These are phyloP conservation scores for Drosophila pullipes DNA, from an alignment of 2,888 invertebrate genomes.

Conservation along the genomic window DNA sequence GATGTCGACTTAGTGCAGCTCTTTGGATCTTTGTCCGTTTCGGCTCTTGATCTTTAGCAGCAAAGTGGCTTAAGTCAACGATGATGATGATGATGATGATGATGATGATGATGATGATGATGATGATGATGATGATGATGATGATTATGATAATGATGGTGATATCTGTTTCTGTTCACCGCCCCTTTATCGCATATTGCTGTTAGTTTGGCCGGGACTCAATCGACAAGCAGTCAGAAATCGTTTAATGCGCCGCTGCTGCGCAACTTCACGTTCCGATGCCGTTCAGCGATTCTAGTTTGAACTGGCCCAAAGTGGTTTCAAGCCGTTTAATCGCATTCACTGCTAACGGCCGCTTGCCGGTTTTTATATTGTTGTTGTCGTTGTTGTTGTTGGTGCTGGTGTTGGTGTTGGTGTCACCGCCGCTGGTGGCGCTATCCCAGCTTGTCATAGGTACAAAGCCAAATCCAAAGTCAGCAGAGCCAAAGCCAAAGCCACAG, in stretches of 20 bases:
- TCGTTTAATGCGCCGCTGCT: slow-evolving; percentile 41
- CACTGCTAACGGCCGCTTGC: slow-evolving; percentile 39
- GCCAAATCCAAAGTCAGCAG: background rate
- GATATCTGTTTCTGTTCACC: slow-evolving; percentile 5
- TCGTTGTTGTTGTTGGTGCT: background rate
- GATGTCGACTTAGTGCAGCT: slow-evolving; percentile 45
- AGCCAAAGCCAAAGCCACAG: slow-evolving; percentile 16
- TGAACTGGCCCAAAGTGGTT: slow-evolving; percentile 72
- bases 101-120: slow-evolving; percentile 8
- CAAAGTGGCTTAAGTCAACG: slow-evolving; percentile 41
- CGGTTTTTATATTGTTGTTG: slow-evolving; percentile 49
- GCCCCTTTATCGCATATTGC: slow-evolving; percentile 32
- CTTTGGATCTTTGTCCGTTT: slow-evolving; percentile 48
- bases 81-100: background rate
- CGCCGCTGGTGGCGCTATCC: slow-evolving; percentile 23
- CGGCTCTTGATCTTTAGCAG: slow-evolving; percentile 39
- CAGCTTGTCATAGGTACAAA: slow-evolving; percentile 44
- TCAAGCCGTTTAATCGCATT: slow-evolving; percentile 55
- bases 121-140: background rate
- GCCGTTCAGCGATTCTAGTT: slow-evolving; percentile 71
- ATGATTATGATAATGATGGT: slow-evolving; percentile 3
- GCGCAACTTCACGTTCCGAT: slow-evolving; percentile 13
- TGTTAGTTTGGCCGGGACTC: slow-evolving; percentile 43
- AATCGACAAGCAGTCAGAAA: slow-evolving; percentile 29
- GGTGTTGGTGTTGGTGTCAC: slow-evolving; percentile 4